Evolutionary conservation across 2,888 invertebrate genomes (phyloP).

Genomic region (Drosophila borborema): DNA sequence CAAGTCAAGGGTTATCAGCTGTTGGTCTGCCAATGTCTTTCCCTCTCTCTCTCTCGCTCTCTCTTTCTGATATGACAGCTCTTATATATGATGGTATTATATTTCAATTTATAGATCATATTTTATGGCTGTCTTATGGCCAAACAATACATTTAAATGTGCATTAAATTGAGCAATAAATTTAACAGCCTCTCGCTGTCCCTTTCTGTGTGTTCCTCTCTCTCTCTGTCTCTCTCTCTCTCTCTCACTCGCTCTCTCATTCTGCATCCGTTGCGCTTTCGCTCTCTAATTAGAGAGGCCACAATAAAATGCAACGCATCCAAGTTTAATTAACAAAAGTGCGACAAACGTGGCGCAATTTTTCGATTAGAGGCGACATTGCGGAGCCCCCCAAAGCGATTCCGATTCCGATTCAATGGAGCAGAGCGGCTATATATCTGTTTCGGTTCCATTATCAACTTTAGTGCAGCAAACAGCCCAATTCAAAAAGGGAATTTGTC

Average conservation of each 20-base stretch:
- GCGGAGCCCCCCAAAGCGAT: constrained; percentile 42
- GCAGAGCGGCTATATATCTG: constrained; percentile 17
- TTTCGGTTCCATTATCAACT: constrained; percentile 46
- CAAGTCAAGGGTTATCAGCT: constrained; percentile 51
- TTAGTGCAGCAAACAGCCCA: constrained; percentile 26
- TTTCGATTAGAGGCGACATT: constrained; percentile 64
- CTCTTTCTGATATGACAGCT: constrained; percentile 7
- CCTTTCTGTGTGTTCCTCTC: not conserved
- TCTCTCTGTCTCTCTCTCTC: not conserved
- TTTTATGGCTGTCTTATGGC: constrained; percentile 24
- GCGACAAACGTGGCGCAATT: constrained; percentile 52
- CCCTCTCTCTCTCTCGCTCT: not conserved
- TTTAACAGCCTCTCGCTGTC: constrained; percentile 18
- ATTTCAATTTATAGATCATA: constrained; percentile 48
- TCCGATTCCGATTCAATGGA: constrained; percentile 50
- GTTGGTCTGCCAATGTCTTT: not conserved
- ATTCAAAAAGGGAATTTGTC: constrained; percentile 53
- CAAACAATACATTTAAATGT: constrained; percentile 51
- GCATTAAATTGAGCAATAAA: constrained; percentile 76
- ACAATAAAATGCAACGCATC: constrained; percentile 59
- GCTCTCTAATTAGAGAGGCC: constrained; percentile 59
- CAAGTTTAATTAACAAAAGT: constrained; percentile 75
- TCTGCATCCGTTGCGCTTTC: constrained; percentile 1
- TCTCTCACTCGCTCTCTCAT: not conserved
- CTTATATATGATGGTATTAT: constrained; percentile 28